Evolutionary conservation across 2,113 vertebrate genomes (phyloP).

Genomic region (Phalacrocorax aristotelis): DNA sequence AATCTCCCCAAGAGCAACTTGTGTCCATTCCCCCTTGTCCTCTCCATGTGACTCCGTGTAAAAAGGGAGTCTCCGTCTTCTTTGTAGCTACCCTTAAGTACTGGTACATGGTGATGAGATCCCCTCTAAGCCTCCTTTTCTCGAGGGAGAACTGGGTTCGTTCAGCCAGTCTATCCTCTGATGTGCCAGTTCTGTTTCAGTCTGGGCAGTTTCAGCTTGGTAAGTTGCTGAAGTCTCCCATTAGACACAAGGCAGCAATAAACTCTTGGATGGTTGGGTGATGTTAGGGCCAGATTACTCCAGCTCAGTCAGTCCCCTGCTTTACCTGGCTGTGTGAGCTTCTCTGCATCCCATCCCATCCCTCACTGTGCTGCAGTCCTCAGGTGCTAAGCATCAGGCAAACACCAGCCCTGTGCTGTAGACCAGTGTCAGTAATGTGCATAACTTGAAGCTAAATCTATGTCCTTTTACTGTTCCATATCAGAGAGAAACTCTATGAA

Average conservation of each 20-base stretch:
- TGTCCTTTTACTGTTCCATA: background rate
- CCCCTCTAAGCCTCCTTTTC: too few species aligned
- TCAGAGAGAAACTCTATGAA: background rate
- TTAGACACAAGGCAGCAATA: background rate
- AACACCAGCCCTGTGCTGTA: background rate
- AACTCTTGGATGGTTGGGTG: background rate
- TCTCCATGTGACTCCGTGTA: too few species aligned
- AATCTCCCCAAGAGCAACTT: too few species aligned
- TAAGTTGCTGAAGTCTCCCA: background rate
- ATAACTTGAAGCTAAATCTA: background rate
- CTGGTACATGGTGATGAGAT: too few species aligned
- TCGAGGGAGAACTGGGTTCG: too few species aligned
- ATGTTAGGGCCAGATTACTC: too few species aligned
- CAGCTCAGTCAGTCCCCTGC: background rate
- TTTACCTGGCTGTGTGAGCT: background rate
- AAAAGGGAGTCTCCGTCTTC: too few species aligned
- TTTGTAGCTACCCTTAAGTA: too few species aligned
- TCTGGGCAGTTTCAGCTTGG: background rate
- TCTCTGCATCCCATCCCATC: background rate
- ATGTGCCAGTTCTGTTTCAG: background rate
- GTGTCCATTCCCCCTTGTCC: too few species aligned
- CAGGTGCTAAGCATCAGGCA: background rate
- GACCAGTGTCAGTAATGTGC: background rate
- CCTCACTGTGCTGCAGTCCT: background rate
- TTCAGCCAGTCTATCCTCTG: too few species aligned